These are phyloP conservation scores for Aphaenogaster ashmeadi DNA, from an alignment of 1,140 invertebrate genomes.

Conservation along the genomic window DNA sequence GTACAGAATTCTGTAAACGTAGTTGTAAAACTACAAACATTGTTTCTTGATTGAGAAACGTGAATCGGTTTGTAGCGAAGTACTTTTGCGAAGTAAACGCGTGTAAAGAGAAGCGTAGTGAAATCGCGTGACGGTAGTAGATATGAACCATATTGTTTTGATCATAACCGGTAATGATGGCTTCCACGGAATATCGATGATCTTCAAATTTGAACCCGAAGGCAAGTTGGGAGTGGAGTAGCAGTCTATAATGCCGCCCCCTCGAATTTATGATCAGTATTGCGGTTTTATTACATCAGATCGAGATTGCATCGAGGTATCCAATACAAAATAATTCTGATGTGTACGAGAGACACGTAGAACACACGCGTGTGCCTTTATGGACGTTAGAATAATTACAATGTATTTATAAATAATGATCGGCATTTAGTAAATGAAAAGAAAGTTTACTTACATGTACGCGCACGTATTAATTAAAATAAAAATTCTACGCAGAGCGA, in stretches of 20 bases:
- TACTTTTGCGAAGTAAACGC: neutral
- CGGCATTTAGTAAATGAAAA: neutral
- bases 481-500: slow-evolving; percentile 37
- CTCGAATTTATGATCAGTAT: slow-evolving; percentile 43
- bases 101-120: neutral
- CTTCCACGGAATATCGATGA: slow-evolving; percentile 42
- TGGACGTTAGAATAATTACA: slow-evolving; percentile 9
- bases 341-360: neutral
- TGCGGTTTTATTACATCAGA: slow-evolving; percentile 41
- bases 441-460: neutral
- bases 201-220: slow-evolving; percentile 56
- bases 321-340: neutral
- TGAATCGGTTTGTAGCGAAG: neutral
- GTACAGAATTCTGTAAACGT: neutral
- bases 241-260: slow-evolving; percentile 34
- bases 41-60: neutral
- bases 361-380: neutral
- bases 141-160: slow-evolving; percentile 24
- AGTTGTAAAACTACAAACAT: neutral
- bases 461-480: slow-evolving; percentile 39
- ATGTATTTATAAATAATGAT: neutral
- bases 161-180: slow-evolving; percentile 50
- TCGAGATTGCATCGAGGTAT: slow-evolving; percentile 13
- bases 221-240: slow-evolving; percentile 24
- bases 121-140: neutral